Conservation (phyloP, 2,113 vertebrate species). For the Crocuta crocuta region DNA sequence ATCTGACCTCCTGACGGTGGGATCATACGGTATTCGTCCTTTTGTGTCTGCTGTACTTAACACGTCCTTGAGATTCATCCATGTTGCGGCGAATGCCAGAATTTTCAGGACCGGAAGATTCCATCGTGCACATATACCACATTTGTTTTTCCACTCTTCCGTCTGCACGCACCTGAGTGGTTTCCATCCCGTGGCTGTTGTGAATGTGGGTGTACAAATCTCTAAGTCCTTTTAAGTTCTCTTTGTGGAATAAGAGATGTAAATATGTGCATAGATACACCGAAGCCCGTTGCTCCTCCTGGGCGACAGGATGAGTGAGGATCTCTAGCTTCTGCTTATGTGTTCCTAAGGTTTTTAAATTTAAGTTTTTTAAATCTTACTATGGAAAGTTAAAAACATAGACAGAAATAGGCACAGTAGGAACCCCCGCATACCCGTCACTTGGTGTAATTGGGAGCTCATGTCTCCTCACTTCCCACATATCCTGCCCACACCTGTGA, state of each 20-base stretch:
- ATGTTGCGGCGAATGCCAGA: background rate
- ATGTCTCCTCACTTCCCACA: background rate
- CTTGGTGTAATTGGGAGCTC: background rate
- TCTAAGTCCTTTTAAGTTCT: background rate
- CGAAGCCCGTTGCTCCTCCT: background rate
- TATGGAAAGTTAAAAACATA: background rate
- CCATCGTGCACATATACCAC: too few relatives aligned
- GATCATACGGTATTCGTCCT: background rate
- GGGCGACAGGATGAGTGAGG: background rate
- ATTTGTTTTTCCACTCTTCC: background rate
- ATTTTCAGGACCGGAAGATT: background rate
- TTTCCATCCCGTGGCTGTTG: background rate
- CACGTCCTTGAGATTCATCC: background rate
- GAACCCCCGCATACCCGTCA: accelerated
- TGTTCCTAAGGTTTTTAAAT: background rate
- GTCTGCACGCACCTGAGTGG: background rate
- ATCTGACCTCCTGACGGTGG: background rate
- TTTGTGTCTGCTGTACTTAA: background rate
- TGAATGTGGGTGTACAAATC: background rate
- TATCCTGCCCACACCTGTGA: background rate
- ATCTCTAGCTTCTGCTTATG: background rate
- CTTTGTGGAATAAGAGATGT: background rate
- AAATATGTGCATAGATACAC: background rate
- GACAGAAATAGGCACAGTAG: background rate
- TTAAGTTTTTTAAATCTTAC: background rate